A percentile compares a stretch with the other conserved stretches of the same genome.
Evolutionary conservation across 2,888 invertebrate genomes (phyloP).

Genomic region (Papilio protenor): DNA sequence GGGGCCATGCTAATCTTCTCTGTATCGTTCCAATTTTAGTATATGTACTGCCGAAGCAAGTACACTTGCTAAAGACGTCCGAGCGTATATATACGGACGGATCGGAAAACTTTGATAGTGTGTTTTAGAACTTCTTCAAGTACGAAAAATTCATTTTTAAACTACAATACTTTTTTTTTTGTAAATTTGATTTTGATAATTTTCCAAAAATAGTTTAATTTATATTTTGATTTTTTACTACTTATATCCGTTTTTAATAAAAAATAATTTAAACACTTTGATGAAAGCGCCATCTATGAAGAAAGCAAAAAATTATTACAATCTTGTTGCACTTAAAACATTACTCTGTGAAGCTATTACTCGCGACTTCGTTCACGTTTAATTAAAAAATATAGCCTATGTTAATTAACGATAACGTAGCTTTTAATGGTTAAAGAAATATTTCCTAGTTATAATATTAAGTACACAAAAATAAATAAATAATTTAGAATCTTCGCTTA

Average conservation of each 20-base stretch:
- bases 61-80: conserved; percentile 26
- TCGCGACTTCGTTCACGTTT: too few relatives aligned
- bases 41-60: conserved; percentile 67
- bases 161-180: background rate
- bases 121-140: background rate
- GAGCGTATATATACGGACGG: conserved; percentile 39
- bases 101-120: background rate
- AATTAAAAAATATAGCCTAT: too few relatives aligned
- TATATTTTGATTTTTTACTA: background rate
- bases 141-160: background rate
- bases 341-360: background rate
- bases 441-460: too few relatives aligned
- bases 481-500: background rate
- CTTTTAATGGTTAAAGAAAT: too few relatives aligned
- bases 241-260: background rate
- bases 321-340: background rate
- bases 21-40: conserved; percentile 68
- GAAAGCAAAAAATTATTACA: background rate
- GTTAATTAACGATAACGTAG: too few relatives aligned
- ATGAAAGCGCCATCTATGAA: background rate
- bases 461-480: too few relatives aligned
- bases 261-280: background rate
- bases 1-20: conserved; percentile 64
- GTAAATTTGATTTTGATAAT: background rate
- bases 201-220: background rate